Base-by-base conservation (phyloP, 2,888 invertebrate genomes). In the Brenthis daphne region DNA sequence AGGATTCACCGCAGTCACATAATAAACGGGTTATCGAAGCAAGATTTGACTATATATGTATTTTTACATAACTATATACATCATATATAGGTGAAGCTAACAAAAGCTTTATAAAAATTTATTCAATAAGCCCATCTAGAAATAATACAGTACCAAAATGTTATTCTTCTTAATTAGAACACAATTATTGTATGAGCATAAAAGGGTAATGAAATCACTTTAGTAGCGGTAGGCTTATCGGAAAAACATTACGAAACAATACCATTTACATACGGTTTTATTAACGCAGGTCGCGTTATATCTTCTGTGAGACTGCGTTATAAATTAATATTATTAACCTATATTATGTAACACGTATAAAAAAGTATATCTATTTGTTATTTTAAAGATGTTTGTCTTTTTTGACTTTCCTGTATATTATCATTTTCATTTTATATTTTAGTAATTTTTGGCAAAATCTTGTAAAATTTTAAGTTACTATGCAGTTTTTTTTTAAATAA, bases 161-260 rank as follows among this genome's bases (percentile, higher is more conserved):
- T 12, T 61, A 53, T 61, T 61, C n/a, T 61, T 61, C 33, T 16
- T 61, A 51, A 61, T 61, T 61, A 61, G 51, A 61, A n/a, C 51
- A 51, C 48, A 29, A 37, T 51, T 37, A 37, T 61, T 61, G 61
- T 51, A 33, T 61, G 29, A 29, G 3, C 53, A 29, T 24, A 43
- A 11, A 24, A 37, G 14, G 16, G 53, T 20, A 67, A 60, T 60
- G 55, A 67, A 61, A 67, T 51, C 48, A 61, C 58, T 67, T 67
- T 53, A 53, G 29, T 48, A 55, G 24, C 43, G 20, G 60, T 50
- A 29, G 50, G 61, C 37, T 67, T 67, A 67, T 67, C 61, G 67
- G 67, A 61, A 67, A 67, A 67, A 67, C 67, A 67, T 67, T 61
- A 61, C 37, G 55, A 61, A 66, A 61, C 54, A 61, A 53, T 67